Percentiles rank a stretch among this genome's conserved stretches.
phyloP scores from a whole-genome alignment of 1,140 invertebrate genomes.

The Glossosoma conforme region DNA sequence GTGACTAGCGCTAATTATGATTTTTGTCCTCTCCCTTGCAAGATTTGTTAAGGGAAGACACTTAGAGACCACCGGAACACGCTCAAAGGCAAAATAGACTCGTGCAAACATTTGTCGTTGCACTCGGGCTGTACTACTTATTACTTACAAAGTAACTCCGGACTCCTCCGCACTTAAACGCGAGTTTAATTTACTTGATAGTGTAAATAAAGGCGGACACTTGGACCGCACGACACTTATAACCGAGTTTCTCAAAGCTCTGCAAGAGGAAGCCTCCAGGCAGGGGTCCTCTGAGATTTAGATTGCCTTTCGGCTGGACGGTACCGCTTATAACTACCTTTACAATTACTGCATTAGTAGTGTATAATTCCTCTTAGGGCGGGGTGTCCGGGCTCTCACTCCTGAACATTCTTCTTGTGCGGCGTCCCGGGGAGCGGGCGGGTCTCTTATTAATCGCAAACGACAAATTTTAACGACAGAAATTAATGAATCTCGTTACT shows the following conservation, averaged over 20 bases:
- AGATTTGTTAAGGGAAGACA: not conserved
- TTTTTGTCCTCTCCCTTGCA: no score
- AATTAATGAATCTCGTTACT: constrained; percentile 56
- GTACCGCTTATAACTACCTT: constrained; percentile 20
- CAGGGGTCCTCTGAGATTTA: no score
- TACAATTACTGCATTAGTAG: constrained; percentile 30
- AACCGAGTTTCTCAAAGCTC: constrained; percentile 29
- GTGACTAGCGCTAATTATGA: constrained; percentile 22
- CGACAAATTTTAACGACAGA: constrained; percentile 56
- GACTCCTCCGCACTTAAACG: constrained; percentile 48
- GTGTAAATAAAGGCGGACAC: constrained; percentile 52
- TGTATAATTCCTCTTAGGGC: constrained; percentile 28
- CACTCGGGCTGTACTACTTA: constrained; percentile 51
- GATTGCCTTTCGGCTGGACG: constrained; percentile 16
- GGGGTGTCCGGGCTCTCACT: constrained; percentile 22
- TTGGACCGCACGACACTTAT: constrained; percentile 32
- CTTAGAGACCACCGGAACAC: not conserved
- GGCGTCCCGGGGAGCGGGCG: constrained; percentile 11
- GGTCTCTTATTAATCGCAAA: constrained; percentile 53
- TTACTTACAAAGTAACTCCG: constrained; percentile 50
- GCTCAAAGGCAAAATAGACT: not conserved
- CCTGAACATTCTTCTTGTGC: constrained; percentile 11
- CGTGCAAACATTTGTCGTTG: constrained; percentile 47
- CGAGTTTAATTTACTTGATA: constrained; percentile 54
- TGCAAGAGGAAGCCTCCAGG: no score